Conservation (phyloP, 2,888 invertebrate species). For the Hypolimnas misippus region DNA sequence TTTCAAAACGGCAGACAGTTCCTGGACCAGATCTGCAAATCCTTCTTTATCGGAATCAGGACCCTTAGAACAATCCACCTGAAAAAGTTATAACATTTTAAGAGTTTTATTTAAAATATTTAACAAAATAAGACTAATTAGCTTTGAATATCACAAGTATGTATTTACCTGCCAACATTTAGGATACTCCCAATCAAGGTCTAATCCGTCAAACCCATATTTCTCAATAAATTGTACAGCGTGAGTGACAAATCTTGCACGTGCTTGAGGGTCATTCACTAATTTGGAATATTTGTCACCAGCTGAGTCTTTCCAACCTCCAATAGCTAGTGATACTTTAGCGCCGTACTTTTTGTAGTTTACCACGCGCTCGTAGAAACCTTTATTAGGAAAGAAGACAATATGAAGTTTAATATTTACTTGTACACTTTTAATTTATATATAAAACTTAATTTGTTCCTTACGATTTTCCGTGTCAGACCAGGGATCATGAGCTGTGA, state of each 20-base stretch:
- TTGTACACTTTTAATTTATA: no score
- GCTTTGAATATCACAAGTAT: neutral
- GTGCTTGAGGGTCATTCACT: slow-evolving; percentile 89
- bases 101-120: neutral
- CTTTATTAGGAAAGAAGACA: no score
- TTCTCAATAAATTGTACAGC: slow-evolving; percentile 90
- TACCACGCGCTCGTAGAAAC: slow-evolving; percentile 93
- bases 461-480: slow-evolving; percentile 94
- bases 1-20: slow-evolving; percentile 87
- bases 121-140: neutral
- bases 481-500: slow-evolving; percentile 94
- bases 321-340: slow-evolving; percentile 94
- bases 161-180: slow-evolving; percentile 93
- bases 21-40: slow-evolving; percentile 89
- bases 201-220: slow-evolving; percentile 95
- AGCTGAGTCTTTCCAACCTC: slow-evolving; percentile 98
- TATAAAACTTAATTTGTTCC: no score
- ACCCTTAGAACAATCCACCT: slow-evolving; percentile 94
- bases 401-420: no score
- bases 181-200: slow-evolving; percentile 97
- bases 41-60: slow-evolving; percentile 92
- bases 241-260: slow-evolving; percentile 89
- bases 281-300: slow-evolving; percentile 95
- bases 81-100: slow-evolving; percentile 41
- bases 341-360: slow-evolving; percentile 90